Base-by-base conservation (phyloP, 2,797 vertebrate species). In the Gouania willdenowi region DNA sequence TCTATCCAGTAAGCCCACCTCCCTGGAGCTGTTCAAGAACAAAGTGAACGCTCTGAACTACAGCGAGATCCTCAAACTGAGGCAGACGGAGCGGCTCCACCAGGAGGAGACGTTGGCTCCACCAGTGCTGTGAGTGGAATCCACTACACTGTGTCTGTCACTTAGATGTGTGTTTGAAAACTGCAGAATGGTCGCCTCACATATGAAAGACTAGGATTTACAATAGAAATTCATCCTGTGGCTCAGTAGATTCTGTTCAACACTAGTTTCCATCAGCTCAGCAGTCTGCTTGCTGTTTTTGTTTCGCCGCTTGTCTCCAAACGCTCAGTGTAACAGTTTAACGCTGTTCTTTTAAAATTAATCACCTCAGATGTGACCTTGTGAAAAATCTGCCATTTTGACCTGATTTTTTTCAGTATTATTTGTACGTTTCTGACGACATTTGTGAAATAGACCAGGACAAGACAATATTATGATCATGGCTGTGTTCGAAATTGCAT, bases 1-100 rank as follows among this genome's bases (percentile, higher is more conserved):
- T 0, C 52, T 98, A 71, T 83, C 89, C 53, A 83, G 90, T 44
- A 94, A 93, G 64, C 95, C 94, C 12, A 95, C 93, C 0, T 97
- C 95, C 0, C 76, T 98, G 73, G 96, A 98, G 75, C 88, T 96
- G 7, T 98, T 98, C 81, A 93, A 94, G 71, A 95, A 92, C 71
- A 91, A 93, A 69, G 93, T 98, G 29, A 95, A 95, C 0, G 72
- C 87, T 0, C 72, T 98, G 8, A 98, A 94, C 85, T 98, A 98
- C 67, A 91, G 93, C 0, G 95, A 98, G 84, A 97, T 98, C 77
- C 84, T 98, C 34, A 93, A 92, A 57, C 89, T 98, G 67, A 83
- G 96, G 26, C 96, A 98, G 86, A 96, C 92, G 0, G 95, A 98
- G 41, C 82, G 95, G 7, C 84, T 95, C 64, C 94, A 95, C 66